phyloP scores from a whole-genome alignment of 2,888 invertebrate species.

The Branchellion lobata region DNA sequence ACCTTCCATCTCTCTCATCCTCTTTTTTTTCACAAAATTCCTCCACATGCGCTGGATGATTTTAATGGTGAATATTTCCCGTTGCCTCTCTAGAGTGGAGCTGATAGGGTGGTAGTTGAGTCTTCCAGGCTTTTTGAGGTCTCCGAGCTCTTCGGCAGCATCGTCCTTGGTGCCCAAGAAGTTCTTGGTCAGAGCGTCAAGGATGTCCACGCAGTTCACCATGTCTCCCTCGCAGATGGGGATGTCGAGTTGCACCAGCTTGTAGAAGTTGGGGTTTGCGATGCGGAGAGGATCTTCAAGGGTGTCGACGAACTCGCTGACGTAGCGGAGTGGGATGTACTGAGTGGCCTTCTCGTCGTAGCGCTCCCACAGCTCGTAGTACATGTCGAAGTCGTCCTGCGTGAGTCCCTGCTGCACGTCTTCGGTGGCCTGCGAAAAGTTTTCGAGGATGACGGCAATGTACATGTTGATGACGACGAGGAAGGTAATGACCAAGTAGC shows the following conservation, averaged over 20 bases:
- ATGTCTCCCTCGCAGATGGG: slow-evolving; percentile 93
- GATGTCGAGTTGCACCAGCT: slow-evolving; percentile 97
- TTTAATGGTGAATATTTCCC: slow-evolving; percentile 92
- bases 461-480: slow-evolving; percentile 99
- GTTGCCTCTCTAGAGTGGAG: slow-evolving; percentile 89
- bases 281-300: slow-evolving; percentile 92
- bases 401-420: slow-evolving; percentile 81
- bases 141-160: slow-evolving; percentile 48
- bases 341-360: slow-evolving; percentile 97
- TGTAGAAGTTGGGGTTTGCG: slow-evolving; percentile 89
- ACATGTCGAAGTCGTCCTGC: slow-evolving; percentile 99
- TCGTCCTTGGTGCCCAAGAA: slow-evolving; percentile 94
- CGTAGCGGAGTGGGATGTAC: slow-evolving; percentile 89
- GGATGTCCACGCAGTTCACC: slow-evolving; percentile 96
- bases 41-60: slow-evolving; percentile 76
- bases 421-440: slow-evolving; percentile 96
- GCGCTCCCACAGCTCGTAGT: slow-evolving; percentile 98
- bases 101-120: slow-evolving; percentile 90
- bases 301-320: slow-evolving; percentile 89
- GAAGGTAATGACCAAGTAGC: slow-evolving; percentile 95
- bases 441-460: slow-evolving; percentile 98
- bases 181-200: slow-evolving; percentile 96
- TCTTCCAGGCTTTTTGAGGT: slow-evolving; percentile 66
- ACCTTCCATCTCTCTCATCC: slow-evolving; percentile 20
- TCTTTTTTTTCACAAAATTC: slow-evolving; percentile 32